These are phyloP conservation scores for Cheirogaleus medius DNA, from an alignment of 2,113 vertebrate species.

Conservation along the genomic window DNA sequence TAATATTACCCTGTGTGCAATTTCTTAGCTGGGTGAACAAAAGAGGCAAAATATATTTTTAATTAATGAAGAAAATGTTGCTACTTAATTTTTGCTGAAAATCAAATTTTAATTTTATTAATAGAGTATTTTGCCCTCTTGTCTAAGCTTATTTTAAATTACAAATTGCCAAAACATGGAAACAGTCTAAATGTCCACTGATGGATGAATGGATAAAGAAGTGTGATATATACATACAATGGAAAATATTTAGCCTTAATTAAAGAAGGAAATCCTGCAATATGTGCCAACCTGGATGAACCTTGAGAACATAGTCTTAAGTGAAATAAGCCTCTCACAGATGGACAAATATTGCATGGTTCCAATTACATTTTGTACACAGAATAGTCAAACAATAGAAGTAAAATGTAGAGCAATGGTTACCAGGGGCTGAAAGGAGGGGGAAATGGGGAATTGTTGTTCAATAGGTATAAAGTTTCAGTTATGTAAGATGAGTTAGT, in stretches of 20 bases:
- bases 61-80: not conserved
- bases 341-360: not conserved
- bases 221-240: not conserved
- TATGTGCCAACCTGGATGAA: not conserved
- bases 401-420: not conserved
- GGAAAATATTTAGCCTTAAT: not conserved
- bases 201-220: not conserved
- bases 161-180: not conserved
- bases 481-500: not conserved
- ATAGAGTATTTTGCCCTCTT: not conserved
- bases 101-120: constrained; percentile 47
- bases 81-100: not conserved
- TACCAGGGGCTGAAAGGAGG: not conserved
- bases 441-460: not conserved
- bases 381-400: not conserved
- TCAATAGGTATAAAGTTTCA: not conserved
- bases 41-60: not conserved
- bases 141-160: not conserved
- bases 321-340: not conserved
- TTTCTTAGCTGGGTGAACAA: not conserved
- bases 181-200: not conserved
- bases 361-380: not conserved
- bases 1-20: not conserved
- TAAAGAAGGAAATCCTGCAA: not conserved
- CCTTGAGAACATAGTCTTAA: not conserved